These are phyloP conservation scores for Helicorthomorpha holstii DNA, from an alignment of 1,140 invertebrate genomes.

Conservation along the genomic window DNA sequence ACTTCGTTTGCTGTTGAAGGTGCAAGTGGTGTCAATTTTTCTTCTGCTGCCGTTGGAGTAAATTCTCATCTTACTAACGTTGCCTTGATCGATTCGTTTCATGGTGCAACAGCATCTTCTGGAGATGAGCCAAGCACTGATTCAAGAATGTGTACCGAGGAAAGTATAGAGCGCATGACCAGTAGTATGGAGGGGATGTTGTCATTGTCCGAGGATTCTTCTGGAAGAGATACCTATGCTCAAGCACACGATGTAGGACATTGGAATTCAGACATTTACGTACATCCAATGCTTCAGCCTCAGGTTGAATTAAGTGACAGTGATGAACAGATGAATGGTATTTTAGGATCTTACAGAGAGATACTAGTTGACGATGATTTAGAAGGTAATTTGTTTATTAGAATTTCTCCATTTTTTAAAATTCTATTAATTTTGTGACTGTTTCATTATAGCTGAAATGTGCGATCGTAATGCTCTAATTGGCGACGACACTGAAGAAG, in stretches of 20 bases:
- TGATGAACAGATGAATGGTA: slow-evolving; percentile 8
- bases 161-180: slow-evolving; percentile 6
- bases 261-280: background rate
- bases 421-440: background rate
- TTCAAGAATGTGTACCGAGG: slow-evolving; percentile 7
- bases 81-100: background rate
- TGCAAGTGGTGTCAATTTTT: too few species aligned
- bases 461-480: background rate
- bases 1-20: too few species aligned
- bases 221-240: slow-evolving; percentile 7
- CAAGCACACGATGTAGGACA: background rate
- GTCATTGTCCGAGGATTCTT: slow-evolving; percentile 8
- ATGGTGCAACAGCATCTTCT: background rate
- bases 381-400: background rate
- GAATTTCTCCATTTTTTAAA: background rate
- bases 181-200: slow-evolving; percentile 9
- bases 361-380: slow-evolving; percentile 5
- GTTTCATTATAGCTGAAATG: background rate
- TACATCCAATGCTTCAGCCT: background rate
- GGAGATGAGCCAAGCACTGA: slow-evolving; percentile 5
- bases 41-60: background rate
- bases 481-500: slow-evolving; percentile 7
- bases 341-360: slow-evolving; percentile 7
- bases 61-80: background rate
- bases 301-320: slow-evolving; percentile 3